Percentiles rank a stretch among this genome's conserved stretches.
Conservation (phyloP, 2,797 vertebrate species). For the Rousettus madagascariensis region DNA sequence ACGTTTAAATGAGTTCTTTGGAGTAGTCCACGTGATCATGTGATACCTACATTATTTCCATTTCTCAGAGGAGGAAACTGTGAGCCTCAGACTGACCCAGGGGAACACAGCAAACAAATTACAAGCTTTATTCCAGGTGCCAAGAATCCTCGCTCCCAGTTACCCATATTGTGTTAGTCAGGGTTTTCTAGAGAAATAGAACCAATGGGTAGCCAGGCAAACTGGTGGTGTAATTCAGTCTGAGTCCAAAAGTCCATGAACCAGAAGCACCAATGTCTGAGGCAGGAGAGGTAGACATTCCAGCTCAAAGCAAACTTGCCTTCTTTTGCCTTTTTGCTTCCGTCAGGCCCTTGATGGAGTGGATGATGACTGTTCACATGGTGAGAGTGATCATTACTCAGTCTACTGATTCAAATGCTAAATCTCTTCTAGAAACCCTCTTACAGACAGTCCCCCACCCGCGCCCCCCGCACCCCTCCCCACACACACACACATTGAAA, state of each 20-base stretch:
- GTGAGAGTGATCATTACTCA: not conserved
- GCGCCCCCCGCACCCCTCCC: too few relatives aligned
- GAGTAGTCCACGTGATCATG: not conserved
- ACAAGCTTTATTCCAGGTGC: not conserved
- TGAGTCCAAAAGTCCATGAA: not conserved
- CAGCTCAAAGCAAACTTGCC: not conserved
- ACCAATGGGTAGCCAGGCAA: not conserved
- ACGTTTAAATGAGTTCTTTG: not conserved
- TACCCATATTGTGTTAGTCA: not conserved
- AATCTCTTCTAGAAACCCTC: not conserved
- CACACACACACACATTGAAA: too few relatives aligned
- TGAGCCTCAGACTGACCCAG: not conserved
- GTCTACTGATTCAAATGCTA: not conserved
- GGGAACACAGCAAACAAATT: not conserved
- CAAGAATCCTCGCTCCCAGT: not conserved
- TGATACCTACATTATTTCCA: not conserved
- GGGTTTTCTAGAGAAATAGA: not conserved
- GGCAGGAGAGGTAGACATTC: not conserved
- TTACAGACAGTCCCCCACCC: not conserved
- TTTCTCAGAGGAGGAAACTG: not conserved
- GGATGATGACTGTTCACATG: too few relatives aligned
- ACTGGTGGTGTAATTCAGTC: not conserved
- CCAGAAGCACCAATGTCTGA: fast-evolving
- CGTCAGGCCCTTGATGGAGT: not conserved
- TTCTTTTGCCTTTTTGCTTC: not conserved